Base-by-base conservation (phyloP, 2,888 invertebrate genomes). In the Drosophila parthenogenetica region DNA sequence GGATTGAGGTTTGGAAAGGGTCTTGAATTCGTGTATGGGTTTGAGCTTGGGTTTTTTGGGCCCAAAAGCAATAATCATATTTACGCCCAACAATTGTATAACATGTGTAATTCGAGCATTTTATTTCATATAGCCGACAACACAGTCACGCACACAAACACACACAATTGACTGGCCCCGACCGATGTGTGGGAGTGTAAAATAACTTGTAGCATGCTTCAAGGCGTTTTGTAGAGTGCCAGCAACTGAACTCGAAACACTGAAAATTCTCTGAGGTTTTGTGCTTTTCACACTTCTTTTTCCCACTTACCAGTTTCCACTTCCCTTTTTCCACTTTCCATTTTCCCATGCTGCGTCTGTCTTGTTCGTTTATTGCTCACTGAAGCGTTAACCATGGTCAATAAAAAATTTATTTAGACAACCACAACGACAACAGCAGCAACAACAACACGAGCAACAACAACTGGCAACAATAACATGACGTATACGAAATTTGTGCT, bases 371-470 rank as follows among this genome's bases (percentile, higher is more conserved):
- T 83, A 88, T 88, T 84, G 84, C 60, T 73, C 83, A 83, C 50
- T 86, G 89, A 83, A 88, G 89, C 81, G 84, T 80, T 84, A 89
- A 86, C 87, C 84, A 86, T 88, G 80, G 84, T 88, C 89, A 84
- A 84, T 84, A 86, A 88, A 84, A 88, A 84, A 84, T 84, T 86
- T 86, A 84, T 84, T 84, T 88, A 86, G 84, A 88, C 84, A 86
- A 83, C 81, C 86, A 74, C 74, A 72, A 48, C 73, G 69, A 69
- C 75, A 74, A 72, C 62, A 53, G 53, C 69, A 72, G 64, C 67
- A 57, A 62, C 62, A 54, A 57, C 53, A 73, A 61, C 69, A 72
- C 62, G 64, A 57, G 60, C 62, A 54, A 57, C 53, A 73, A 61
- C 55, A 57, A 49, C 60, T 69, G 57, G 29, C 63, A 64, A 66